Evolutionary conservation across 2,888 invertebrate species (phyloP).

Genomic region (Cantharis lateralis): DNA sequence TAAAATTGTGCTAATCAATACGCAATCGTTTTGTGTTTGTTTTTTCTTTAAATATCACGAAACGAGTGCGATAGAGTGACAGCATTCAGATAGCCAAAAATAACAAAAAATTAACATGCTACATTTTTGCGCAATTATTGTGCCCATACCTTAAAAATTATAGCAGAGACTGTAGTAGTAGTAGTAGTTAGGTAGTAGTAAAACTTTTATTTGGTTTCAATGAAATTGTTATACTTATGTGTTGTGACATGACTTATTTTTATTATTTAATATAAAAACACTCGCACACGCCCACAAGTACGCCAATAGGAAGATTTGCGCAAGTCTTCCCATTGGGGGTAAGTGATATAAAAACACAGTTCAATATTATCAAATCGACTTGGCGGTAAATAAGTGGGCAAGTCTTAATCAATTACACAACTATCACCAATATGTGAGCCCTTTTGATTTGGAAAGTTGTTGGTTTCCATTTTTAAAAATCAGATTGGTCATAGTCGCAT

Average conservation of each 20-base stretch:
- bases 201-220: conserved; percentile 32
- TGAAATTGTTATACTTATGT: conserved; percentile 35
- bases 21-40: conserved; percentile 23
- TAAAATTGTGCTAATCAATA: conserved; percentile 26
- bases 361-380: conserved; percentile 24
- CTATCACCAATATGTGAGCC: conserved; percentile 44
- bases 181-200: neutral
- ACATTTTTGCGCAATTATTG: conserved; percentile 33
- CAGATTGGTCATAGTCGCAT: conserved; percentile 36
- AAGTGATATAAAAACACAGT: conserved; percentile 35
- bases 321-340: conserved; percentile 36
- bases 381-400: conserved; percentile 12
- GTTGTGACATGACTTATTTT: conserved; percentile 44
- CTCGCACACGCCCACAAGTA: conserved; percentile 38
- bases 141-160: conserved; percentile 34
- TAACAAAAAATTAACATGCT: conserved; percentile 21
- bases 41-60: conserved; percentile 11
- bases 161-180: conserved; percentile 31
- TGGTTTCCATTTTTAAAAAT: conserved; percentile 21
- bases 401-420: conserved; percentile 29
- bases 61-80: conserved; percentile 20
- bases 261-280: conserved; percentile 45
- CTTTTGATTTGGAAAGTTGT: conserved; percentile 35
- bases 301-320: conserved; percentile 33
- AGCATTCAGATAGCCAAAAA: conserved; percentile 23